Evolutionary conservation across 2,888 invertebrate genomes (phyloP).

Genomic region (Chymomyza caudatula): DNA sequence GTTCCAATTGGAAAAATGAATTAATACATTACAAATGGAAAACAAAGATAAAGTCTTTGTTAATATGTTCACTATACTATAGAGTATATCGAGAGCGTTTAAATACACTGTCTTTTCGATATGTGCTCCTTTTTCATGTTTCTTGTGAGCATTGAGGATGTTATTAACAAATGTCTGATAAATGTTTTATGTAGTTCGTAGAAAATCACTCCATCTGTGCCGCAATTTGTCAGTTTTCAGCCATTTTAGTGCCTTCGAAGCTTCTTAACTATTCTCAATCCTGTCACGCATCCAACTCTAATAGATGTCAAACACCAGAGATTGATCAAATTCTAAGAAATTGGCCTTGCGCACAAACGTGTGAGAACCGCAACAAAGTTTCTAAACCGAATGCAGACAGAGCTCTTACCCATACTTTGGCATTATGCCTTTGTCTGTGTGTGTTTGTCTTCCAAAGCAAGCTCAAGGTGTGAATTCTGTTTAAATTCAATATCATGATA

Average conservation of each 20-base stretch:
- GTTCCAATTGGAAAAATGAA: too few species aligned
- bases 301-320: background rate
- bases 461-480: slow-evolving; percentile 69
- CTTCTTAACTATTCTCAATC: background rate
- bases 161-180: too few species aligned
- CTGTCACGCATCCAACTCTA: background rate
- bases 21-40: too few species aligned
- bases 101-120: too few species aligned
- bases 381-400: background rate
- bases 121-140: too few species aligned
- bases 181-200: background rate
- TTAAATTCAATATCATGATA: slow-evolving; percentile 64
- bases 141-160: too few species aligned
- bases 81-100: too few species aligned
- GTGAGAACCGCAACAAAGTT: background rate
- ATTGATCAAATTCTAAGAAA: background rate
- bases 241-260: background rate
- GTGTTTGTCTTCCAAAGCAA: background rate
- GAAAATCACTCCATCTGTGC: too few species aligned
- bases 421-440: background rate
- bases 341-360: background rate
- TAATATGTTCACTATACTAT: too few species aligned
- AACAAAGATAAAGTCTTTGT: too few species aligned
- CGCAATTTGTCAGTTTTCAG: background rate
- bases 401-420: background rate